phyloP scores from a whole-genome alignment of 2,797 vertebrate genomes.

The Erethizon dorsatum region DNA sequence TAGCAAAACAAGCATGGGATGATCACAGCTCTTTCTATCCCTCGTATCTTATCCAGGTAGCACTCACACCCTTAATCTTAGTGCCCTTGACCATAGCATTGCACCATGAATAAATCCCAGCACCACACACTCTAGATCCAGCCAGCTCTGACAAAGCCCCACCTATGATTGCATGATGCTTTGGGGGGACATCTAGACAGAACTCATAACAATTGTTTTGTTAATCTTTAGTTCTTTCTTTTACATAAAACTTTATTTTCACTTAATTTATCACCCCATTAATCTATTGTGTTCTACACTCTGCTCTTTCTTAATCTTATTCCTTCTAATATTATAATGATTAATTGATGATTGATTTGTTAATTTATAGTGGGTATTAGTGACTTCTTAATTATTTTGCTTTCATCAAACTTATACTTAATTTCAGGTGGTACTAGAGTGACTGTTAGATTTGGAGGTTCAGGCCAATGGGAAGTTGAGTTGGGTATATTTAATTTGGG shows the following conservation, averaged over 20 bases:
- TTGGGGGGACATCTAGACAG: no score
- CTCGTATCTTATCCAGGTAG: no score
- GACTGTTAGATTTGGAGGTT: background rate
- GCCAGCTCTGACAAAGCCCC: no score
- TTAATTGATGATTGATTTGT: background rate
- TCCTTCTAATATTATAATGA: background rate
- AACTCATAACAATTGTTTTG: background rate
- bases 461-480: background rate
- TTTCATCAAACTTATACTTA: background rate
- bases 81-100: no score
- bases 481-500: constrained; percentile 22
- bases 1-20: no score
- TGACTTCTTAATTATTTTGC: background rate
- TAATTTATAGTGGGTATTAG: background rate
- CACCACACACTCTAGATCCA: no score
- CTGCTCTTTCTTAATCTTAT: background rate
- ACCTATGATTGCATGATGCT: no score
- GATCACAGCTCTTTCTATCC: no score
- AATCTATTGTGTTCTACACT: background rate
- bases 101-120: no score
- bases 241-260: constrained; percentile 3
- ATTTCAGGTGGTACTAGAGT: background rate
- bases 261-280: background rate
- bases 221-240: background rate
- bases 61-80: no score